A percentile compares a stretch with the other conserved stretches of the same genome.
These are phyloP conservation scores for Parambassis ranga DNA, from an alignment of 2,797 vertebrate species.

Conservation along the genomic window DNA sequence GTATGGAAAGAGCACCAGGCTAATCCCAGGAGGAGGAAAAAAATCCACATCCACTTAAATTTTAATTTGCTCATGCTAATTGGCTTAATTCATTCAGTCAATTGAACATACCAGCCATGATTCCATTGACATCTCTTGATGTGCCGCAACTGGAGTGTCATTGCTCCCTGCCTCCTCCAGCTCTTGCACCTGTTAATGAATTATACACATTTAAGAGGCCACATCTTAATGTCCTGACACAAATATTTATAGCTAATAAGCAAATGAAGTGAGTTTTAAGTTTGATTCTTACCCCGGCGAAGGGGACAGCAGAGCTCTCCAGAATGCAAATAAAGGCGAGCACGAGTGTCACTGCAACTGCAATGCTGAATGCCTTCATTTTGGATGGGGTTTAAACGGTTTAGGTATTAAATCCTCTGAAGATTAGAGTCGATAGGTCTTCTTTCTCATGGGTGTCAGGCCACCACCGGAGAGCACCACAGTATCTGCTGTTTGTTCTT, in stretches of 20 bases:
- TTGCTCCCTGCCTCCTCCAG: slow-evolving; percentile 64
- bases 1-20: slow-evolving; percentile 12
- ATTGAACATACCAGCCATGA: slow-evolving; percentile 74
- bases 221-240: slow-evolving; percentile 38
- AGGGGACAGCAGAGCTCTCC: slow-evolving; percentile 67
- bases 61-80: slow-evolving; percentile 69
- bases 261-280: slow-evolving; percentile 40
- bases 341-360: slow-evolving; percentile 78
- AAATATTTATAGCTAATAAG: slow-evolving; percentile 50
- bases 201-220: slow-evolving; percentile 48
- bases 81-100: slow-evolving; percentile 69
- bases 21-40: slow-evolving; percentile 48
- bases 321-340: slow-evolving; percentile 74
- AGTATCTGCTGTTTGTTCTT: slow-evolving; percentile 45
- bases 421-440: slow-evolving; percentile 49
- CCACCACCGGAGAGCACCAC: slow-evolving; percentile 36
- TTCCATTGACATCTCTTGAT: slow-evolving; percentile 66
- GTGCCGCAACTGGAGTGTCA: slow-evolving; percentile 71
- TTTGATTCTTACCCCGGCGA: slow-evolving; percentile 68
- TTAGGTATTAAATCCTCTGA: slow-evolving; percentile 41
- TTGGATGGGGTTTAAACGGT: slow-evolving; percentile 28
- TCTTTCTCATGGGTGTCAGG: slow-evolving; percentile 57
- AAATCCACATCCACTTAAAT: slow-evolving; percentile 68
- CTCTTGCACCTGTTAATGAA: slow-evolving; percentile 70
- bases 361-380: slow-evolving; percentile 80